These are phyloP conservation scores for Mixornis gularis DNA, from an alignment of 2,113 vertebrate species.

Conservation along the genomic window DNA sequence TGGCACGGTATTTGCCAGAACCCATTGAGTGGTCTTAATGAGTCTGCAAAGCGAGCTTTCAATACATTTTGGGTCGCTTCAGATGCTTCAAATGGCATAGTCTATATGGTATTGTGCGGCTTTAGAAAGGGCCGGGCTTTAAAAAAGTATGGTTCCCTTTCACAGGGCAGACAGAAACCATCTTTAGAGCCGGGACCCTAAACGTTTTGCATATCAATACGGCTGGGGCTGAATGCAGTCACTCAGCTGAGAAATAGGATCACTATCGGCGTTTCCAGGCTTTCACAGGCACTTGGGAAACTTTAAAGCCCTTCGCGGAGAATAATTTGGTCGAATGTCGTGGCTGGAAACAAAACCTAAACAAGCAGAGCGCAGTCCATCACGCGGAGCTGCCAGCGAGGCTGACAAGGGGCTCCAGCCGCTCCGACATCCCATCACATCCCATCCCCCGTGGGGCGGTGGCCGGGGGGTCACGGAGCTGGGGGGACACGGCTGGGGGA, in stretches of 20 bases:
- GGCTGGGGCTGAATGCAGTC: conserved; percentile 76
- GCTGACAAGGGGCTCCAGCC: conserved; percentile 46
- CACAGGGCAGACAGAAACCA: conserved; percentile 72
- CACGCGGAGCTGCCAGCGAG: conserved; percentile 40
- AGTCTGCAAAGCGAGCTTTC: conserved; percentile 66
- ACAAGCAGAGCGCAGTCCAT: conserved; percentile 66
- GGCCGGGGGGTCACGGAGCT: not conserved
- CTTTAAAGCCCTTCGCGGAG: conserved; percentile 71
- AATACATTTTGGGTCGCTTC: conserved; percentile 68
- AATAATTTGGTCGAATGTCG: conserved; percentile 74
- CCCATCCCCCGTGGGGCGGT: not conserved
- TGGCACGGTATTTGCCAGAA: conserved; percentile 62
- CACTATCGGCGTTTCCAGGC: conserved; percentile 76
- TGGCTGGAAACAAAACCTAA: conserved; percentile 67
- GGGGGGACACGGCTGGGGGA: not conserved
- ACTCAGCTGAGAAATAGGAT: conserved; percentile 86
- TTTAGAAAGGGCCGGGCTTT: conserved; percentile 63
- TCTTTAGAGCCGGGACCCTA: conserved; percentile 66
- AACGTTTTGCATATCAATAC: conserved; percentile 84
- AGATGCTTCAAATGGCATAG: conserved; percentile 68
- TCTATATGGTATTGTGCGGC: conserved; percentile 72
- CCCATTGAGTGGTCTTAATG: conserved; percentile 68
- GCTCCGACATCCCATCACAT: conserved; percentile 38
- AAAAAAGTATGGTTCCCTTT: conserved; percentile 62
- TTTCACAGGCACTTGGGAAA: conserved; percentile 74